Conservation (phyloP, 2,797 vertebrate species). For the Rhincodon typus region DNA sequence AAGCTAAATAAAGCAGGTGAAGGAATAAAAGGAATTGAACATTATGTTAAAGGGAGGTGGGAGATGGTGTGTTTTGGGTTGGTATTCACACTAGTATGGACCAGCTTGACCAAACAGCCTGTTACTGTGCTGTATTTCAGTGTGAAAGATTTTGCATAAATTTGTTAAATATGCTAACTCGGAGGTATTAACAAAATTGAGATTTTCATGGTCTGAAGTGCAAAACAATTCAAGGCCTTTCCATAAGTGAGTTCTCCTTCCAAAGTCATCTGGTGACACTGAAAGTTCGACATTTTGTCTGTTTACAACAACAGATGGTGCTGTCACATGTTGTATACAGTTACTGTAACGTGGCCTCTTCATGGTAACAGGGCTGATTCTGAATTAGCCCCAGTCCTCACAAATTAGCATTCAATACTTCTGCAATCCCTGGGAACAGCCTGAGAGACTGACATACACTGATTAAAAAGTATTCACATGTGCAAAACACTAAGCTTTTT, state of each 20-base stretch:
- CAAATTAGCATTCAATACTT: conserved; percentile 1
- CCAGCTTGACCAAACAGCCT: too few species aligned
- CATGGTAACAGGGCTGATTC: conserved; percentile 42
- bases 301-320: conserved; percentile 43
- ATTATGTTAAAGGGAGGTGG: neutral
- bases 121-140: neutral
- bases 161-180: neutral
- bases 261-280: conserved; percentile 43
- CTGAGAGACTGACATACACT: neutral
- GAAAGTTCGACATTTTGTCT: conserved; percentile 41
- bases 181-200: neutral
- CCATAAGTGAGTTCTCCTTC: conserved; percentile 10
- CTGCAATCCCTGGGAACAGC: neutral
- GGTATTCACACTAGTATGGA: neutral
- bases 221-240: neutral
- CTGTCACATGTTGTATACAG: conserved; percentile 46
- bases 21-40: neutral
- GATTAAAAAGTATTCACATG: too few species aligned
- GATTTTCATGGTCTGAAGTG: neutral
- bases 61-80: neutral
- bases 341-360: conserved; percentile 42
- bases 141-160: neutral
- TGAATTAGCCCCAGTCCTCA: conserved; percentile 25
- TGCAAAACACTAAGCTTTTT: neutral
- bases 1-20: neutral